Percentiles rank a stretch among this genome's conserved stretches.
Conservation (phyloP, 2,797 vertebrate genomes). For the Acrossocheilus wenchowensis region DNA sequence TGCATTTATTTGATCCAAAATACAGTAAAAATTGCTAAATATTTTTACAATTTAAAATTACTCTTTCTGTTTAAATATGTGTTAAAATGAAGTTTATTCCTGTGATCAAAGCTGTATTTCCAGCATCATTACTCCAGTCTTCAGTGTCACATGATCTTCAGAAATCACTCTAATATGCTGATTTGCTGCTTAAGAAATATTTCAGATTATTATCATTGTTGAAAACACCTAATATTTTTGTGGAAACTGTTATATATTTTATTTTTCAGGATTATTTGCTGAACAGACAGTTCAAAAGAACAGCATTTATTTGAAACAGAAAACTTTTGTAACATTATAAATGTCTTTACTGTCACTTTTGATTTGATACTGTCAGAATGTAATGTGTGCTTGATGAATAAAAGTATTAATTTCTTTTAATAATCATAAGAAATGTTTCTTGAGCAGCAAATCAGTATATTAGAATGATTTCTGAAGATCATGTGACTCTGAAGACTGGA, state of each 20-base stretch:
- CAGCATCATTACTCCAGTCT: background rate
- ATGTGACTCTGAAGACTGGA: background rate
- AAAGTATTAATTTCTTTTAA: background rate
- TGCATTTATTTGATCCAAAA: background rate
- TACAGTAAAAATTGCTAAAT: background rate
- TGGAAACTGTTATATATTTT: too few species aligned
- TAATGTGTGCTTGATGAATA: background rate
- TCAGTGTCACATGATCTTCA: background rate
- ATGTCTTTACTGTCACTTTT: background rate
- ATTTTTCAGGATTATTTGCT: background rate
- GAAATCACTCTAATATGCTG: background rate
- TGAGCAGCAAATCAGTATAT: background rate
- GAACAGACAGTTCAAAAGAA: background rate
- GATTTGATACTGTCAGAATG: background rate
- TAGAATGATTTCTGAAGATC: too few species aligned
- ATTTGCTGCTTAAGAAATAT: background rate
- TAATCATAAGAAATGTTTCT: background rate
- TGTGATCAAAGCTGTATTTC: background rate
- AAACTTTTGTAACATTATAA: background rate
- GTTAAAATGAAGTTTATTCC: background rate
- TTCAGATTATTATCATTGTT: background rate
- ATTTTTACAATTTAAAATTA: too few species aligned
- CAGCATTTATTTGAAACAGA: background rate
- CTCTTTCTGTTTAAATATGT: background rate
- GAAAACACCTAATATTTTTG: too few species aligned